Conservation (phyloP, 2,888 invertebrate species). For the Masnerella sp. region DNA sequence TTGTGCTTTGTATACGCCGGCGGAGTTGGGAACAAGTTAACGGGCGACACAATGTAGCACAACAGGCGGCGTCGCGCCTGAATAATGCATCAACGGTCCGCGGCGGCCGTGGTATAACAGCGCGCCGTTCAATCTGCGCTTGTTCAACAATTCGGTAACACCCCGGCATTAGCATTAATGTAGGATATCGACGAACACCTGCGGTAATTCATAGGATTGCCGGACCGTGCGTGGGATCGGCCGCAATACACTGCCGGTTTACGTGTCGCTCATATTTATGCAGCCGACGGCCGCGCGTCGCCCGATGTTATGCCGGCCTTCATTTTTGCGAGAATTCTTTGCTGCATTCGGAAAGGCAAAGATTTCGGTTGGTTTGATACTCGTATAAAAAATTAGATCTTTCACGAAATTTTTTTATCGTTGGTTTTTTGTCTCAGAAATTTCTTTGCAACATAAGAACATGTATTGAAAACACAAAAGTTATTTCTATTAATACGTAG, state of each 20-base stretch:
- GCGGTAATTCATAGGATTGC: conserved; percentile 71
- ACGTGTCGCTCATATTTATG: conserved; percentile 55
- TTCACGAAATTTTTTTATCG: no score
- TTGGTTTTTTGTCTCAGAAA: no score
- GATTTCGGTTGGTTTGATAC: no score
- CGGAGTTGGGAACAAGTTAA: conserved; percentile 75
- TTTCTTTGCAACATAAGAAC: no score
- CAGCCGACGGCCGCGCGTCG: no score
- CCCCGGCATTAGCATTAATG: conserved; percentile 73
- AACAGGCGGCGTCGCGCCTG: conserved; percentile 72
- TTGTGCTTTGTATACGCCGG: conserved; percentile 54
- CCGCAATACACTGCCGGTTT: conserved; percentile 48
- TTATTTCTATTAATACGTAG: no score
- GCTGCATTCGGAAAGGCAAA: no score
- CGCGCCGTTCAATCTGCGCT: conserved; percentile 71
- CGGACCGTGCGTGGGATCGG: conserved; percentile 57
- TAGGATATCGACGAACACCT: conserved; percentile 70
- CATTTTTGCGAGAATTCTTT: no score
- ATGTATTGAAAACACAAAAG: no score
- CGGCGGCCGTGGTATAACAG: conserved; percentile 68
- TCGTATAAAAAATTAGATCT: no score
- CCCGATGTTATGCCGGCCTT: no score
- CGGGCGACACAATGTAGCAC: conserved; percentile 69
- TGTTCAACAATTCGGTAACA: conserved; percentile 74
- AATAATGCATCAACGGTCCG: conserved; percentile 76